These are phyloP conservation scores for Physocephala rufipes DNA, from an alignment of 2,888 invertebrate species.

Conservation along the genomic window DNA sequence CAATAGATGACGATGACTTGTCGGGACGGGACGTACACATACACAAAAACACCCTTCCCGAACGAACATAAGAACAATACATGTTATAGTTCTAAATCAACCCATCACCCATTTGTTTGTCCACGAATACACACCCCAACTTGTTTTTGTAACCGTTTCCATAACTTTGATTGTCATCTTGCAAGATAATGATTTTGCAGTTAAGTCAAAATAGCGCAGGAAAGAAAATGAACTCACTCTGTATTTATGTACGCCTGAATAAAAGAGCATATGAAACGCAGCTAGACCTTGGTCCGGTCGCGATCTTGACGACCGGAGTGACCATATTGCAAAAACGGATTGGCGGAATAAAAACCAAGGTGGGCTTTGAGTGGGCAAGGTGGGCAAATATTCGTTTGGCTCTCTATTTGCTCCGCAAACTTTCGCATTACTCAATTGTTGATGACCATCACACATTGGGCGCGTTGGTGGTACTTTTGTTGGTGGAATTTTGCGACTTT, in stretches of 20 bases:
- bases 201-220: constrained; percentile 57
- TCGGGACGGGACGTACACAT: constrained; percentile 51
- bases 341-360: not conserved
- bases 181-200: constrained; percentile 61
- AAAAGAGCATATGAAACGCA: not conserved
- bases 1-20: constrained; percentile 64
- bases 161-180: no score
- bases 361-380: no score
- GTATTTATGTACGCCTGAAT: not conserved
- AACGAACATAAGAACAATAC: constrained; percentile 14
- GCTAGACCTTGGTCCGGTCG: not conserved
- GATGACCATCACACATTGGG: constrained; percentile 33
- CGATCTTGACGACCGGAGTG: no score
- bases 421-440: constrained; percentile 35
- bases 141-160: constrained; percentile 44
- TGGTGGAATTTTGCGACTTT: no score
- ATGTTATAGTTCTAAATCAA: no score
- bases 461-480: constrained; percentile 29
- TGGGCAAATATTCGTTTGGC: not conserved
- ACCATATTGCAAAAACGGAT: not conserved
- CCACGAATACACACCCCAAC: constrained; percentile 17
- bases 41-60: constrained; percentile 34
- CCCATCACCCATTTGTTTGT: not conserved
- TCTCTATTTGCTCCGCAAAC: constrained; percentile 7
- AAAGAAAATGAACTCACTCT: constrained; percentile 27